Percentiles rank a stretch among this genome's conserved stretches.
Conservation (phyloP, 2,113 vertebrate species). For the Cyprinus carpio region DNA sequence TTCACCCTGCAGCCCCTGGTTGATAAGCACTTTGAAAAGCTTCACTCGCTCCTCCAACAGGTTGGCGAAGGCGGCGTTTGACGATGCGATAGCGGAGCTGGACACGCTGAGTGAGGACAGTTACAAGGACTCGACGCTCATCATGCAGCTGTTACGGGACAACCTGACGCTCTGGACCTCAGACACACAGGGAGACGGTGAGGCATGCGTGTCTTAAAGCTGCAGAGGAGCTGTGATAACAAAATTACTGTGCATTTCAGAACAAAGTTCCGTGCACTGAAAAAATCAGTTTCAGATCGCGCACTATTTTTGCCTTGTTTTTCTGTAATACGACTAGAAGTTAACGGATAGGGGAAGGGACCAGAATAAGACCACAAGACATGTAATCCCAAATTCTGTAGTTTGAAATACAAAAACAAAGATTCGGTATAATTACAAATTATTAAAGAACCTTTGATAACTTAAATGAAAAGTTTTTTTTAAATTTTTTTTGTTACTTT, state of each 20-base stretch:
- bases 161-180: constrained; percentile 25
- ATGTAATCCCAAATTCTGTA: neutral
- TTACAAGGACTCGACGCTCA: constrained; percentile 22
- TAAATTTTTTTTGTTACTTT: no score
- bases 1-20: neutral
- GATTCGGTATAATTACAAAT: no score
- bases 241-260: no score
- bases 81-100: constrained; percentile 97
- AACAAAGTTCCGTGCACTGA: neutral
- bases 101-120: constrained; percentile 95
- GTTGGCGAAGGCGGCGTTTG: constrained; percentile 97
- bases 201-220: constrained; percentile 59
- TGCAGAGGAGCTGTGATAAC: no score
- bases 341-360: neutral
- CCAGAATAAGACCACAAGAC: no score
- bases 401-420: no score
- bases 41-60: constrained; percentile 58
- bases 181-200: constrained; percentile 95
- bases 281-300: neutral
- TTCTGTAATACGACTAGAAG: neutral
- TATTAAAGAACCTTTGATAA: no score
- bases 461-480: no score
- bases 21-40: neutral
- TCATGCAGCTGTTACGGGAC: constrained; percentile 24
- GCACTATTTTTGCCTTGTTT: neutral